Conservation (phyloP, 2,888 invertebrate species). For the Synergus japonicus region DNA sequence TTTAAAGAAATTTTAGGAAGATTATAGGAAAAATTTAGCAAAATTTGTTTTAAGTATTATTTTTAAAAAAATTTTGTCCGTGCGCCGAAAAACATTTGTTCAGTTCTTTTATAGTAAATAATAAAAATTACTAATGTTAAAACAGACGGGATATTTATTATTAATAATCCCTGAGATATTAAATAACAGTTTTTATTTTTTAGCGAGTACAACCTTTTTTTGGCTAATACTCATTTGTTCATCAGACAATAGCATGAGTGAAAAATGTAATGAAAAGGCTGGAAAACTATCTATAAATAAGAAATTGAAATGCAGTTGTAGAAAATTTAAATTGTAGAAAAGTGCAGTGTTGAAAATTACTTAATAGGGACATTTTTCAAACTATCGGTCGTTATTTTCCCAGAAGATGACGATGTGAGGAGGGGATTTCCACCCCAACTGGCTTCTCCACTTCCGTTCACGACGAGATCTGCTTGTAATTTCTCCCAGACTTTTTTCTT, state of each 20-base stretch:
- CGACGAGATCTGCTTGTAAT: slow-evolving; percentile 88
- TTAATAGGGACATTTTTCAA: slow-evolving; percentile 91
- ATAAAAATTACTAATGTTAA: too few species aligned
- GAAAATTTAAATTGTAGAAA: neutral
- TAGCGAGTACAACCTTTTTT: too few species aligned
- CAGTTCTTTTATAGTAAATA: too few species aligned
- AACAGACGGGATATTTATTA: too few species aligned
- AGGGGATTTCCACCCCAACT: slow-evolving; percentile 92
- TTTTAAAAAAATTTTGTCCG: neutral
- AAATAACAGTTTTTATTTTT: too few species aligned
- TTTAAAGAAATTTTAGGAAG: too few species aligned
- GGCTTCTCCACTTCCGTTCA: slow-evolving; percentile 85
- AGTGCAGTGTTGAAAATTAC: slow-evolving; percentile 76
- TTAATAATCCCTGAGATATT: too few species aligned
- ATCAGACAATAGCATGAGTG: too few species aligned
- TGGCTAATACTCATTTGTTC: too few species aligned
- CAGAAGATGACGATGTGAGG: slow-evolving; percentile 84
- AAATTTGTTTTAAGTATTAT: neutral
- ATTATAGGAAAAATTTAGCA: too few species aligned
- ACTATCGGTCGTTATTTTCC: slow-evolving; percentile 85
- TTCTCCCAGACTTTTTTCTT: slow-evolving; percentile 98
- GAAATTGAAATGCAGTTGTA: neutral
- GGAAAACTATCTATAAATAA: neutral
- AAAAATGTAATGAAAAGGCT: too few species aligned
- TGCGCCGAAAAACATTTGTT: neutral